Conservation (phyloP, 2,797 vertebrate genomes). For the Psittacula echo region DNA sequence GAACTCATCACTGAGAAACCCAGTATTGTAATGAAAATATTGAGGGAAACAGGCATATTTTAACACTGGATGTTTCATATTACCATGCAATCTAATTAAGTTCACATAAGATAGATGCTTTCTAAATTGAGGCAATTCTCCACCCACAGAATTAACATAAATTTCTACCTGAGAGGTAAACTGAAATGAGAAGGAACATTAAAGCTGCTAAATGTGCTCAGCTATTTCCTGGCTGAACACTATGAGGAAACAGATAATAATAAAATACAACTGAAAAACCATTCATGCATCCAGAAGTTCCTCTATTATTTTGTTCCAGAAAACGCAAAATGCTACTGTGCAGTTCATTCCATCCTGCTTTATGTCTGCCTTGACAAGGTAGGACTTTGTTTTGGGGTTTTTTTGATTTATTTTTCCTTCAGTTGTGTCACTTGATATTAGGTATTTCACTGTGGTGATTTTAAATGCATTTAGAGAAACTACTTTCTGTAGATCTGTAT, state of each 20-base stretch:
- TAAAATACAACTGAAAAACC: background rate
- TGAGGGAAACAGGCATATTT: background rate
- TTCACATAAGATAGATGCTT: background rate
- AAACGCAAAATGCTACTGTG: background rate
- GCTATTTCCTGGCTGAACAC: background rate
- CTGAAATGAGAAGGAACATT: background rate
- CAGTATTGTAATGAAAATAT: background rate
- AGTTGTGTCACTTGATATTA: background rate
- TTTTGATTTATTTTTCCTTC: background rate
- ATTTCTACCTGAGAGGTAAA: background rate
- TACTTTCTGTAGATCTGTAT: conserved; percentile 4
- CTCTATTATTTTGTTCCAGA: background rate
- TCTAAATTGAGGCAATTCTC: background rate
- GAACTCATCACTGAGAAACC: background rate
- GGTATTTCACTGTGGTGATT: conserved; percentile 5
- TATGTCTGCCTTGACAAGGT: background rate
- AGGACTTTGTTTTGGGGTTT: background rate
- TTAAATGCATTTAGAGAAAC: conserved; percentile 30
- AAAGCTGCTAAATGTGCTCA: background rate
- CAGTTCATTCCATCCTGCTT: background rate
- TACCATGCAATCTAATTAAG: background rate
- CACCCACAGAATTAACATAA: background rate
- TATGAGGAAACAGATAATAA: background rate
- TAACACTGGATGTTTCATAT: background rate
- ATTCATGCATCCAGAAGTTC: background rate